Percentiles rank a stretch among this genome's conserved stretches.
Evolutionary conservation across 1,140 invertebrate genomes (phyloP).

Genomic region (Drosophila lowei): DNA sequence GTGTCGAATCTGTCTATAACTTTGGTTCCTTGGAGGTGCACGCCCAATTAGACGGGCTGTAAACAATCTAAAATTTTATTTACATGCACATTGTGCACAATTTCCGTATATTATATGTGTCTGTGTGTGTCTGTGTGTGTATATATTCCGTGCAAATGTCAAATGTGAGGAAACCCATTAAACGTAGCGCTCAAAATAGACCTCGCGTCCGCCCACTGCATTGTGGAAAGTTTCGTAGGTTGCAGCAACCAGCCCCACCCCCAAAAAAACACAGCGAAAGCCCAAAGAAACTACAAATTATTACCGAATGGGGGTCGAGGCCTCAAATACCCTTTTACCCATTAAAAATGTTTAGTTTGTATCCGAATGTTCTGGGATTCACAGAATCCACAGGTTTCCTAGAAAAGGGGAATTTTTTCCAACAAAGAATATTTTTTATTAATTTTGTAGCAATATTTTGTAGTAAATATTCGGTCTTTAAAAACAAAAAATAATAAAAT

Average conservation of each 20-base stretch:
- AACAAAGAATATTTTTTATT: too few relatives aligned
- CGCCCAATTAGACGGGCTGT: conserved; percentile 32
- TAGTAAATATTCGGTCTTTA: too few relatives aligned
- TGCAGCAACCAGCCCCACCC: conserved; percentile 19
- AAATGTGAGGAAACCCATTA: conserved; percentile 64
- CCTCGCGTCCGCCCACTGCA: conserved; percentile 52
- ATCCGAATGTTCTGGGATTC: too few relatives aligned
- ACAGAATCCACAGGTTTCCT: too few relatives aligned
- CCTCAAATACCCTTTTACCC: too few relatives aligned
- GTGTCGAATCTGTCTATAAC: too few relatives aligned
- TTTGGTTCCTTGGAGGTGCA: conserved; percentile 7
- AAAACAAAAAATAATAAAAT: too few relatives aligned
- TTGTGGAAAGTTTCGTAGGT: conserved; percentile 66
- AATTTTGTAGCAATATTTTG: too few relatives aligned
- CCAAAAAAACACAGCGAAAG: conserved; percentile 26
- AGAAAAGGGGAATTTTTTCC: too few relatives aligned
- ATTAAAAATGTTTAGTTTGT: too few relatives aligned
- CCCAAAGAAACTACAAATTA: too few relatives aligned
- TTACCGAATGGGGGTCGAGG: too few relatives aligned
- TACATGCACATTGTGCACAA: conserved; percentile 6
- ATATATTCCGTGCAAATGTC: conserved; percentile 50
- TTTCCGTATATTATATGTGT: neutral
- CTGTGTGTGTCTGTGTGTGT: neutral
- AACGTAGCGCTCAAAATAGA: conserved; percentile 53
- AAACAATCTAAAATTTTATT: conserved; percentile 39